phyloP scores from a whole-genome alignment of 2,113 vertebrate species.

The Apus apus region DNA sequence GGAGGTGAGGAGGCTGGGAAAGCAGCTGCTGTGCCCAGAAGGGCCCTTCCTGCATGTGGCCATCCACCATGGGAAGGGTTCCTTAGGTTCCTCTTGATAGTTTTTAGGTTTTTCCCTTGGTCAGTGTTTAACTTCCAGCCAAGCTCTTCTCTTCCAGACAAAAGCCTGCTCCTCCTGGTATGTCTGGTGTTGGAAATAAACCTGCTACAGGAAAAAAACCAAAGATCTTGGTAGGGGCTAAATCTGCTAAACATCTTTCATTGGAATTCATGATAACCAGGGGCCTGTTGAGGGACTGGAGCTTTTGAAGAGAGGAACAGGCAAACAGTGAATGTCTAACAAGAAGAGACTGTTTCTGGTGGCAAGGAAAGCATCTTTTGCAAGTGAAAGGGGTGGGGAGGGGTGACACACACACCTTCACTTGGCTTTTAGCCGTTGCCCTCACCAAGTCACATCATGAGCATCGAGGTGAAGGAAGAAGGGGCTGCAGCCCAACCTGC shows the following conservation, averaged over 20 bases:
- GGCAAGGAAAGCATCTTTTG: background rate
- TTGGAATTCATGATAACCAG: background rate
- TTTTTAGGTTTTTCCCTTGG: background rate
- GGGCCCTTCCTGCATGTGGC: background rate
- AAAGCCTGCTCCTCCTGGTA: background rate
- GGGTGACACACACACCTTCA: background rate
- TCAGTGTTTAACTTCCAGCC: background rate
- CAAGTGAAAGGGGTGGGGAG: background rate
- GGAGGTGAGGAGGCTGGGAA: background rate
- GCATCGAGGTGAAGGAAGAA: background rate
- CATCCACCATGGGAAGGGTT: background rate
- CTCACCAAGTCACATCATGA: rapidly evolving
- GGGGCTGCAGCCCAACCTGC: background rate
- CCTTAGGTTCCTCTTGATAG: background rate
- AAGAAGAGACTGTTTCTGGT: background rate
- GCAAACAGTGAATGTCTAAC: background rate
- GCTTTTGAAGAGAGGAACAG: background rate
- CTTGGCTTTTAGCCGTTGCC: background rate
- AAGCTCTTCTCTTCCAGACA: background rate
- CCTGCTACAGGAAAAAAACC: background rate
- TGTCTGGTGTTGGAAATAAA: background rate
- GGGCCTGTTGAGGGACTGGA: background rate
- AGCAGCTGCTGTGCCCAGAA: background rate
- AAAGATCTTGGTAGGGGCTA: background rate
- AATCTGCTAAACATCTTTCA: background rate